These are phyloP conservation scores for Euphonia xanthogaster DNA, from an alignment of 2,797 vertebrate species.

Conservation along the genomic window DNA sequence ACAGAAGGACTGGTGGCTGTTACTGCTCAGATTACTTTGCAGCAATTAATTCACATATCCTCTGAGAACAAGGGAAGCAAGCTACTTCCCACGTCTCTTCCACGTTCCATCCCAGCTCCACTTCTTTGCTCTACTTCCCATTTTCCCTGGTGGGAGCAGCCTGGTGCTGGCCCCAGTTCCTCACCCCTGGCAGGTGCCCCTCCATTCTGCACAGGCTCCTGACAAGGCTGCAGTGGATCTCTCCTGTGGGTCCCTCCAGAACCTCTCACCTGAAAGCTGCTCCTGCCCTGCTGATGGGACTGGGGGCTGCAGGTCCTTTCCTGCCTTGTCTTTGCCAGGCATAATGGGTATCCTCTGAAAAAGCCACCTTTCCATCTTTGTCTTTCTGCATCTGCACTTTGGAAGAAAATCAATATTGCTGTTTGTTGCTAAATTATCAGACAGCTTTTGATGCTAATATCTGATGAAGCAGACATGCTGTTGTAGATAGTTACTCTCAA, in stretches of 20 bases:
- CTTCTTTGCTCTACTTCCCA: not conserved
- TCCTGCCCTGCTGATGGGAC: accelerated
- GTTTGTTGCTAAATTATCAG: slow-evolving; percentile 59
- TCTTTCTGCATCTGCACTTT: not conserved
- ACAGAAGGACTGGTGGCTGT: not conserved
- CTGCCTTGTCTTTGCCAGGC: not conserved
- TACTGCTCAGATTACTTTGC: not conserved
- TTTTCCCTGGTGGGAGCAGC: not conserved
- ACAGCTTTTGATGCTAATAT: slow-evolving; percentile 67
- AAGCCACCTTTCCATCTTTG: not conserved
- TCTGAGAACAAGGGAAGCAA: not conserved
- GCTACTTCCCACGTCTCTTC: not conserved
- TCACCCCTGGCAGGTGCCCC: not conserved
- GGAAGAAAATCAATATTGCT: slow-evolving; percentile 61
- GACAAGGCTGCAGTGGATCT: not conserved
- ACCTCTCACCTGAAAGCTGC: not conserved
- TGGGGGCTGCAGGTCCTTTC: not conserved
- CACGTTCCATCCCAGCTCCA: not conserved
- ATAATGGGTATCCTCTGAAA: not conserved
- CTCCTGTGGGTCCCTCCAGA: not conserved
- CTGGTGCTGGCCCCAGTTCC: not conserved
- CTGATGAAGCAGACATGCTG: slow-evolving; percentile 41
- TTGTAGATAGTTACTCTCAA: slow-evolving; percentile 30
- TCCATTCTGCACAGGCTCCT: not conserved
- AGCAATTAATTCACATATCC: not conserved